Evolutionary conservation across 64 coral and sea anemone genomes (phyloP).

Genomic region (Catalaphyllia jardinei): DNA sequence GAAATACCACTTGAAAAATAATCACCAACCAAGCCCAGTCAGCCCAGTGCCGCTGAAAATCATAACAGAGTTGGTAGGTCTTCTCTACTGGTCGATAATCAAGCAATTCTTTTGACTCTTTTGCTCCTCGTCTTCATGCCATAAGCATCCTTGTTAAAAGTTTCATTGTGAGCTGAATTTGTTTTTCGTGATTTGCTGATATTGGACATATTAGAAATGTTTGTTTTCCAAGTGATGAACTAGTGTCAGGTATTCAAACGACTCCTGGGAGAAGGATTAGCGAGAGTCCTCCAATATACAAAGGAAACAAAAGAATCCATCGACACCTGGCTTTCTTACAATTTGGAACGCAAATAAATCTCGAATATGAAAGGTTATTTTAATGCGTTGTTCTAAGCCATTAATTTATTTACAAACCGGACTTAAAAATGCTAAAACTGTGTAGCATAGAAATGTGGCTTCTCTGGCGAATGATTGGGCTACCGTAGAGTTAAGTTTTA

Average conservation of each 20-base stretch:
- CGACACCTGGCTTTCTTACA: background rate
- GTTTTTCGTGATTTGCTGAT: no score
- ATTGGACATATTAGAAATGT: background rate
- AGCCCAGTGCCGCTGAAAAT: no score
- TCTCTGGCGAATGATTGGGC: no score
- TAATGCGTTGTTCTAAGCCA: background rate
- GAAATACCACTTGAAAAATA: no score
- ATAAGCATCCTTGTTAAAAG: no score
- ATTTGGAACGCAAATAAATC: slow-evolving; percentile 1
- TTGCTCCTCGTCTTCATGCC: no score
- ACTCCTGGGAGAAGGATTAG: slow-evolving; percentile 35
- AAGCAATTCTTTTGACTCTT: no score
- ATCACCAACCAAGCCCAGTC: no score
- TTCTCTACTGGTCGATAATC: no score
- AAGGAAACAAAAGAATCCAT: slow-evolving; percentile 6
- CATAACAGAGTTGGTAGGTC: no score
- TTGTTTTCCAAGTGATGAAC: background rate
- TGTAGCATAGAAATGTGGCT: background rate
- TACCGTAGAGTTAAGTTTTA: background rate
- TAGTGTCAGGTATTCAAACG: background rate
- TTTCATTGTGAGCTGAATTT: no score
- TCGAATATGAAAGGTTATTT: background rate
- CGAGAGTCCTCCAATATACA: background rate
- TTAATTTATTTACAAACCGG: background rate
- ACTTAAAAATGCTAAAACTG: background rate